Conservation (phyloP, 2,888 invertebrate species). For the Halocaridina rubra region DNA sequence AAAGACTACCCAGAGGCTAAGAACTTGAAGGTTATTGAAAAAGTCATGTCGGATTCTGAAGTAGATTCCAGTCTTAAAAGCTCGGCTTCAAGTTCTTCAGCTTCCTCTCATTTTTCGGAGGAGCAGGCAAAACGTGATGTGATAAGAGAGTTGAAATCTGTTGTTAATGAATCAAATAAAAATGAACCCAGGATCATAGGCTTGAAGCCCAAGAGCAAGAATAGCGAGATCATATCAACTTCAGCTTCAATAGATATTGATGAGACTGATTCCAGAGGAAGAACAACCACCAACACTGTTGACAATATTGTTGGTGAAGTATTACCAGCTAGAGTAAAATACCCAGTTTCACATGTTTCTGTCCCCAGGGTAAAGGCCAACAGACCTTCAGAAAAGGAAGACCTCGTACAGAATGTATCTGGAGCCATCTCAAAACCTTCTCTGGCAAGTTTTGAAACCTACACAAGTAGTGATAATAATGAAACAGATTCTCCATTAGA, state of each 20-base stretch:
- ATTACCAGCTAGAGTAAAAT: background rate
- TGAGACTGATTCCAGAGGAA: background rate
- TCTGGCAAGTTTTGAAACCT: constrained; percentile 56
- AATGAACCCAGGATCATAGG: constrained; percentile 39
- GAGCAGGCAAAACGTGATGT: constrained; percentile 24
- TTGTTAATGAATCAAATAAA: background rate
- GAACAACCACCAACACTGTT: background rate
- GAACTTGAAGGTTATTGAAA: background rate
- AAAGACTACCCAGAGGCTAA: background rate
- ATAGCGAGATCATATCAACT: background rate
- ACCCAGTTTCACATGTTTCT: background rate
- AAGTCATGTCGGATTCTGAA: background rate
- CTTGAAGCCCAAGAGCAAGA: constrained; percentile 7
- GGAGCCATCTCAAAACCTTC: too few relatives aligned
- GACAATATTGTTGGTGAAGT: background rate
- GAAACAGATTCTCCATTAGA: background rate
- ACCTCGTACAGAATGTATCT: too few relatives aligned
- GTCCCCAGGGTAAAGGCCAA: background rate
- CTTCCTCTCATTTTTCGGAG: constrained; percentile 2
- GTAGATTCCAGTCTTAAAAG: constrained; percentile 15
- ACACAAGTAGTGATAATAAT: background rate
- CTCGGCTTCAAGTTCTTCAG: constrained; percentile 7
- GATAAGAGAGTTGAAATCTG: constrained; percentile 28
- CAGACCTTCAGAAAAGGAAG: background rate
- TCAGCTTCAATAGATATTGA: background rate